Base-by-base conservation (phyloP, 2,888 invertebrate species). In the Pegoplata infirma region DNA sequence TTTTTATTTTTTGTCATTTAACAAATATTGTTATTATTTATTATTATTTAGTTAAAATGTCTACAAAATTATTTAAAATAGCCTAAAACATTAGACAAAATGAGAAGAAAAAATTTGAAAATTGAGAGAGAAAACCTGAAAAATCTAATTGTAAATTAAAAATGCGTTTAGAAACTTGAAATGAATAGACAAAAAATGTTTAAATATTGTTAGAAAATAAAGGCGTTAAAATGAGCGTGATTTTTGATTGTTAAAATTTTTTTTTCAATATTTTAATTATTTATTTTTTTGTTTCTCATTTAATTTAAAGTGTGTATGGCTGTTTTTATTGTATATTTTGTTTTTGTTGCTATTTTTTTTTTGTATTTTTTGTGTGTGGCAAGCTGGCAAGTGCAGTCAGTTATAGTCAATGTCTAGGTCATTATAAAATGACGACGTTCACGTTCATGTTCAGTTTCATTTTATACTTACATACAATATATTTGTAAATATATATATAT, bases 331-430 rank as follows among this genome's bases (percentile, higher is more conserved):
- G n/a, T n/a, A 32, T 25, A 36, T 56, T 32, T 53, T 58, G 0
- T 28, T 47, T 49, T 59, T 36, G 1, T 44, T 58, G 14, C 47
- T 23, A 32, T 32, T 32, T 32, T 51, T 28, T 64, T 61, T 59
- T 10, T 55, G 17, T 36, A n/a, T n/a, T 40, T 40, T 40, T 40
- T 49, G 10, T 46, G 61, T 63, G 23, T 44, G 58, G 58, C 36
- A 40, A 49, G 63, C n/a, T n/a, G n/a, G n/a, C 69, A 51, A 78
- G 66, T 78, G 78, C 79, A 75, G 69, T 79, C 75, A 77, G 75
- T 67, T 80, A 61, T 80, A 80, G 77, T 80, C 80, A 80, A 80
- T 80, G 80, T 80, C 76, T 77, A 80, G 80, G 80, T 80, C 80
- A 80, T 75, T 68, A 77, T 75, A 78, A 78, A 78, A 78, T 63